Evolutionary conservation across 2,888 invertebrate species (phyloP).

Genomic region (Dexiosoma caninum): DNA sequence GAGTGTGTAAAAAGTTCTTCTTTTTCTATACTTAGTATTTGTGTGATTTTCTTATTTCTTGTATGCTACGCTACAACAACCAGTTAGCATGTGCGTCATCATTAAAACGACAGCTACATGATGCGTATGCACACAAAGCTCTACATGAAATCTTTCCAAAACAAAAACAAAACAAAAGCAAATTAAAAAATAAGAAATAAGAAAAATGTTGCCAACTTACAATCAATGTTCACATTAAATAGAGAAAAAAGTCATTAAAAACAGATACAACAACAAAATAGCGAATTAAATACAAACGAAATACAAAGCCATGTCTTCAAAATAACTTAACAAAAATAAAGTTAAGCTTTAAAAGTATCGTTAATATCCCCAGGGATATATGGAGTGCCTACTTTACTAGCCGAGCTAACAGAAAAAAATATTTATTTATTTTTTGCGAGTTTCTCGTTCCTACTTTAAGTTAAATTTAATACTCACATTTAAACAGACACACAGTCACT

Average conservation of each 20-base stretch:
- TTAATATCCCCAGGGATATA: slow-evolving; percentile 62
- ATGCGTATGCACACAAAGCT: slow-evolving; percentile 63
- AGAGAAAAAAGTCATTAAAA: slow-evolving; percentile 18
- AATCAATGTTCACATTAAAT: slow-evolving; percentile 60
- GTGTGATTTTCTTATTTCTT: background rate
- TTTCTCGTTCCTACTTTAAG: slow-evolving; percentile 1
- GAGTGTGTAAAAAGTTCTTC: slow-evolving; percentile 48
- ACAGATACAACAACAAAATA: background rate
- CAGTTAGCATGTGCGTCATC: slow-evolving; percentile 63
- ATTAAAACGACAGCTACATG: slow-evolving; percentile 64
- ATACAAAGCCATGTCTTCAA: slow-evolving; percentile 56
- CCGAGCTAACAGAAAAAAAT: background rate
- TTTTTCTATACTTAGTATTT: background rate
- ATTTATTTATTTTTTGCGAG: background rate
- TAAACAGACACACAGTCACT: slow-evolving; percentile 58
- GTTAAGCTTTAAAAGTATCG: slow-evolving; percentile 61
- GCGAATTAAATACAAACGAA: slow-evolving; percentile 42
- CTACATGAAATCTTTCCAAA: slow-evolving; percentile 53
- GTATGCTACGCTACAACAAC: slow-evolving; percentile 33
- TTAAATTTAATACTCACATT: slow-evolving; percentile 51
- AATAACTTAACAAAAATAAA: slow-evolving; percentile 57
- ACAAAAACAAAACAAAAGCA: too few species aligned
- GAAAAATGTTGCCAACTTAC: slow-evolving; percentile 44
- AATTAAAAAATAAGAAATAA: slow-evolving; percentile 17
- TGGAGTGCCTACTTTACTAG: slow-evolving; percentile 38